Evolutionary conservation across 1,140 invertebrate genomes (phyloP).

Genomic region (Protaetia brevitarsis): DNA sequence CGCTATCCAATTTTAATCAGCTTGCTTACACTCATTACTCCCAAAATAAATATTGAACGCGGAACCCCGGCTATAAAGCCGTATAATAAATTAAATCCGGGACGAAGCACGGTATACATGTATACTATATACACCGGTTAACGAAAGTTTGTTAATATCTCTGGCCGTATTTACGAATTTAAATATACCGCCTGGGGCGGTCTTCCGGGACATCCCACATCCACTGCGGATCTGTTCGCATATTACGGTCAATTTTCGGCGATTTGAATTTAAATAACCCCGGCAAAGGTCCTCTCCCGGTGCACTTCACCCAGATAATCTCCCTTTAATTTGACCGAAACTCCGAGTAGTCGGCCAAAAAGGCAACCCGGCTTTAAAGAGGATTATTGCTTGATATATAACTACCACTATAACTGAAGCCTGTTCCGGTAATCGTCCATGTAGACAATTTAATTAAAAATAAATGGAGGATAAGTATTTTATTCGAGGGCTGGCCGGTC

Average conservation of each 20-base stretch:
- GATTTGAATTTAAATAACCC: slow-evolving; percentile 14
- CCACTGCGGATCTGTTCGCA: background rate
- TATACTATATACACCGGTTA: too few relatives aligned
- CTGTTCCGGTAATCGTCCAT: slow-evolving; percentile 12
- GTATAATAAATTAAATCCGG: background rate
- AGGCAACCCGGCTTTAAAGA: slow-evolving; percentile 2
- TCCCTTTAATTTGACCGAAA: slow-evolving; percentile 2
- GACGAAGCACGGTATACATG: too few relatives aligned
- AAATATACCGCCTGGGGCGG: background rate
- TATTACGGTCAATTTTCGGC: slow-evolving; percentile 4
- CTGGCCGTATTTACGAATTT: background rate
- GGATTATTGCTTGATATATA: slow-evolving; percentile 15
- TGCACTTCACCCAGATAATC: slow-evolving; percentile 10
- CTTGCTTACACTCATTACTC: too few relatives aligned
- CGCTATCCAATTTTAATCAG: too few relatives aligned
- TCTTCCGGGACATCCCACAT: background rate
- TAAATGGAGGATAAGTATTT: slow-evolving; percentile 15
- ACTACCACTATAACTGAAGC: background rate
- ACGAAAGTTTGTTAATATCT: slow-evolving; percentile 1
- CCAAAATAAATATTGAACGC: too few relatives aligned
- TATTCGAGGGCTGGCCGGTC: background rate
- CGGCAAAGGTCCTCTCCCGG: background rate
- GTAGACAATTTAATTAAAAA: slow-evolving; percentile 17
- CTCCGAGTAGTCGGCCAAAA: slow-evolving; percentile 3
- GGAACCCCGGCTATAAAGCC: too few relatives aligned